Base-by-base conservation (phyloP, 2,797 vertebrate genomes). In the Heliangelus exortis region DNA sequence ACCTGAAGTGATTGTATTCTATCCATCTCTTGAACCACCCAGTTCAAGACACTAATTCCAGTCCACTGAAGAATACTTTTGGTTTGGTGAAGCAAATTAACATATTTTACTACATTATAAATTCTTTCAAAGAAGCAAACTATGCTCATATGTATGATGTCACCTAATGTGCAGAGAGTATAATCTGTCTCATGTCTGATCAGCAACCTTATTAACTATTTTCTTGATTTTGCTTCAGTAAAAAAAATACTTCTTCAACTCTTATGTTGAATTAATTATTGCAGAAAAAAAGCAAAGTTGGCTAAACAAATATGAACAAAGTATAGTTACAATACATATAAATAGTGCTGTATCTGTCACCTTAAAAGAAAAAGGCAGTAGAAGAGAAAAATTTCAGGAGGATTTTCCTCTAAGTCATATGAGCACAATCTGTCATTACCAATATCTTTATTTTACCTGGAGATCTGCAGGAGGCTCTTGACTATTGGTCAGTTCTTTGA, bases 391-490 rank as follows among this genome's bases (percentile, higher is more conserved):
- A 54, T 29, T 84, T 83, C 22, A 75, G 20, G 19, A 84, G 26
- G 15, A 59, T n/a, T 63, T 47, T 54, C 15, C 58, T 62, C 34
- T 67, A 51, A 31, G 36, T 68, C 47, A 43, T 84, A 65, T 73
- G 43, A 86, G 12, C 34, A 83, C 9, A 69, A 15, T 25, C 31
- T 71, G 7, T 54, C n/a, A 50, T 62, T 63, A 67, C 5, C 7
- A 76, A 12, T 36, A 39, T 75, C 28, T 51, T 84, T 58, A n/a
- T 58, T 94, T 97, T 96, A 99, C 99, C 99, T 99, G 99, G 93
- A 99, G 98, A 86, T 99, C 98, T 96, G 98, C 95, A 4, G 99
- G 98, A 36, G 97, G 98, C 93, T 99, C 98, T 91, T 98, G 98
- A 92, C 97, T 98, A 81, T 98, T 98, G 7, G 97, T 98, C 87